Base-by-base conservation (phyloP, 2,888 invertebrate species). In the Blomia tropicalis region DNA sequence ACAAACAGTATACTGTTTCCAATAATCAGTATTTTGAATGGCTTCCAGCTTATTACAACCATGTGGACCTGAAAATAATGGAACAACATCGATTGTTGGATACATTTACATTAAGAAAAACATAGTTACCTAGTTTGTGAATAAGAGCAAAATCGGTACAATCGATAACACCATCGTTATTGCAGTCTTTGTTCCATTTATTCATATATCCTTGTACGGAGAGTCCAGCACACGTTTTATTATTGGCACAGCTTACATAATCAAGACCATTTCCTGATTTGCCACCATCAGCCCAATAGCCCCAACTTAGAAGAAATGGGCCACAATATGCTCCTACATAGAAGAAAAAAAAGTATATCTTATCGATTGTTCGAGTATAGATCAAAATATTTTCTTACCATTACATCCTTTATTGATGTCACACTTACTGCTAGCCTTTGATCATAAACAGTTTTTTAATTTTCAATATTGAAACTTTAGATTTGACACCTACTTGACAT, bases 281-380 rank as follows among this genome's bases (percentile, higher is more conserved):
- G 29, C 84, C 85, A 54, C 81, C 79, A 72, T 90, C 90, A 0
- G 83, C 76, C 90, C 89, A 90, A 72, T 89, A 90, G 0, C 82
- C 82, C 85, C 86, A 86, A 2, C 88, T 88, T 69, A 89, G 85
- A 64, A 81, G 79, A 76, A 87, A 89, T 36, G 87, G 79, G 1
- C 89, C 89, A 70, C 89, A 89, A 56, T 82, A 80, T 31, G 67
- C n/a, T 41, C 60, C 51, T 47, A 11, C 14, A 11, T 4, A 27
- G 23, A 56, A 11, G 29, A 32, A 27, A 56, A 30, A 54, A n/a
- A n/a, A n/a, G n/a, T n/a, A n/a, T n/a, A n/a, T 32, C 32, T 32
- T 32, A 32, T 32, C 32, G 32, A 32, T 32, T 32, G 14, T 14
- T 14, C 14, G 32, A 32, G 32, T 7, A 32, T 14, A 32, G 14